Percentiles rank a stretch among this genome's conserved stretches.
Evolutionary conservation across 2,888 invertebrate species (phyloP).

Genomic region (Sthenelais limicola): DNA sequence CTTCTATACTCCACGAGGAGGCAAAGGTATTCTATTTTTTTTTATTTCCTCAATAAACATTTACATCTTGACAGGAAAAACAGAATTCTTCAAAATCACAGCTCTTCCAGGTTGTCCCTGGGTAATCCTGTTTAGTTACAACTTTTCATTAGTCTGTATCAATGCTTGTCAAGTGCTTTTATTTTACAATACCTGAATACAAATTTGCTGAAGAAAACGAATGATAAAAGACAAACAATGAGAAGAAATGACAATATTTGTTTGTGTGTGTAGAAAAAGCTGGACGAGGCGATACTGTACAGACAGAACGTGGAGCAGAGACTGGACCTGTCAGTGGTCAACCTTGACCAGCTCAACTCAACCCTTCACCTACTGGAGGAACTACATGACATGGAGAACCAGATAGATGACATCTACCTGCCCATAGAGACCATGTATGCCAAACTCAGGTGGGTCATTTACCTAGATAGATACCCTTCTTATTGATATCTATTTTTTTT

Average conservation of each 20-base stretch:
- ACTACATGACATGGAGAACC: slow-evolving; percentile 72
- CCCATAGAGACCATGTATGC: slow-evolving; percentile 71
- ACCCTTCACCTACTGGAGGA: slow-evolving; percentile 71
- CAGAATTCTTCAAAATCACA: too few species aligned
- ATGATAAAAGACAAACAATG: not conserved
- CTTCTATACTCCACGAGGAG: slow-evolving; percentile 69
- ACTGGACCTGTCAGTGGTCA: slow-evolving; percentile 67
- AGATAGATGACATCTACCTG: slow-evolving; percentile 71
- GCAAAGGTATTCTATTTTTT: slow-evolving; percentile 67
- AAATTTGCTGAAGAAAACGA: too few species aligned
- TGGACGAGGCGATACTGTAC: slow-evolving; percentile 68
- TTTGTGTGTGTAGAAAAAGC: slow-evolving; percentile 61
- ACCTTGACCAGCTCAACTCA: slow-evolving; percentile 71
- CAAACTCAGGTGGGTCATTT: slow-evolving; percentile 61
- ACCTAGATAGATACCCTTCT: too few species aligned
- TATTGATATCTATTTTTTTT: too few species aligned
- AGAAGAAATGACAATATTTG: not conserved
- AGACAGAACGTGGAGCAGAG: slow-evolving; percentile 64
- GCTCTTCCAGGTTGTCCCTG: too few species aligned
- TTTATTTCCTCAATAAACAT: not conserved
- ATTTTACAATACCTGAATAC: too few species aligned
- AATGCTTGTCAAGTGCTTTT: too few species aligned
- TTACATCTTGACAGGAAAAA: too few species aligned
- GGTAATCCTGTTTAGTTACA: too few species aligned
- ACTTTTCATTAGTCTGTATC: too few species aligned